These are phyloP conservation scores for Vesta saturnalis DNA, from an alignment of 2,888 invertebrate species.

Conservation along the genomic window DNA sequence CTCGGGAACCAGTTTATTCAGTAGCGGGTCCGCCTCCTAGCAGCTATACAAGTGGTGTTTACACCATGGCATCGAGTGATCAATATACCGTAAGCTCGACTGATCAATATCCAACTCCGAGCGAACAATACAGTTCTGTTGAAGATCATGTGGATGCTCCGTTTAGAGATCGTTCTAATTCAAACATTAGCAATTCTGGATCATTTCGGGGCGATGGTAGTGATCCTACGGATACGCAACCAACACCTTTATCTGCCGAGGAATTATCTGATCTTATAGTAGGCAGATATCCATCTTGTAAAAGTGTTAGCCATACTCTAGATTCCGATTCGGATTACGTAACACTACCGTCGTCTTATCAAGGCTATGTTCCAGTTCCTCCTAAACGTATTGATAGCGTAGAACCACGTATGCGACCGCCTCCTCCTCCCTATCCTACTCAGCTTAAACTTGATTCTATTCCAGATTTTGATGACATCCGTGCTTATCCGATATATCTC, in stretches of 20 bases:
- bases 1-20: slow-evolving; percentile 62
- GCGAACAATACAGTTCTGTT: slow-evolving; percentile 54
- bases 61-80: slow-evolving; percentile 77
- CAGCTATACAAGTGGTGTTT: slow-evolving; percentile 87
- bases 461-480: slow-evolving; percentile 52
- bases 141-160: slow-evolving; percentile 62
- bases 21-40: slow-evolving; percentile 73
- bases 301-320: slow-evolving; percentile 84
- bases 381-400: slow-evolving; percentile 75
- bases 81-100: slow-evolving; percentile 61
- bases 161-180: slow-evolving; percentile 78
- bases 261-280: slow-evolving; percentile 87
- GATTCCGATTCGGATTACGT: slow-evolving; percentile 93
- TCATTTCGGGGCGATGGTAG: slow-evolving; percentile 91
- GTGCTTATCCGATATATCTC: slow-evolving; percentile 52
- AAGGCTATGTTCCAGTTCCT: slow-evolving; percentile 70
- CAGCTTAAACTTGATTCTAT: slow-evolving; percentile 55
- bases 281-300: slow-evolving; percentile 79
- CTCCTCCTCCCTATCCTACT: slow-evolving; percentile 59
- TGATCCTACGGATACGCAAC: slow-evolving; percentile 83
- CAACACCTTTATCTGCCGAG: slow-evolving; percentile 81
- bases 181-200: slow-evolving; percentile 79
- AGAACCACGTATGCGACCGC: slow-evolving; percentile 62
- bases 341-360: slow-evolving; percentile 70
- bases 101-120: slow-evolving; percentile 53